Conservation (phyloP, 2,888 invertebrate genomes). For the Drosophila mercatorum region DNA sequence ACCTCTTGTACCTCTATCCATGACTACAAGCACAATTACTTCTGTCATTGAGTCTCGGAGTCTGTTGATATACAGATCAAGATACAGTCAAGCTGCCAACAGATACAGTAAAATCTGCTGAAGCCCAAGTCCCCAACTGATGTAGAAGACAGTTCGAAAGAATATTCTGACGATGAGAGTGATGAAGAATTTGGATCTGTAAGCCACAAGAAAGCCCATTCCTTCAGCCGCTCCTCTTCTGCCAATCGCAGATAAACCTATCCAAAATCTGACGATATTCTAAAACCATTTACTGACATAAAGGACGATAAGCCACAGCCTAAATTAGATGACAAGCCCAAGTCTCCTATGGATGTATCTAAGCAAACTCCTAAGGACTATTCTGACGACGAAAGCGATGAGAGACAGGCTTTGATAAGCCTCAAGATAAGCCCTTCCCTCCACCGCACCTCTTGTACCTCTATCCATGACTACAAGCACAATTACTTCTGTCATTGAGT, state of each 20-base stretch:
- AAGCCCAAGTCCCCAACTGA: neutral
- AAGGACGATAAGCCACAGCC: neutral
- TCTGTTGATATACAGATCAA: neutral
- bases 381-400: neutral
- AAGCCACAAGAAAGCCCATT: neutral
- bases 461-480: constrained; percentile 1
- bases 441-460: neutral
- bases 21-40: neutral
- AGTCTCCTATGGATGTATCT: neutral
- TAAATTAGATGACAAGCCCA: neutral
- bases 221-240: neutral
- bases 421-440: neutral
- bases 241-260: neutral
- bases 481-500: neutral
- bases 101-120: neutral
- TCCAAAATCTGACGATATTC: neutral
- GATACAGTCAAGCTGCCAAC: neutral
- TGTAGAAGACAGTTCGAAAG: neutral
- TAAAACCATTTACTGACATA: neutral
- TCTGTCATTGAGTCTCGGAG: neutral
- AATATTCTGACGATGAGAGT: constrained; percentile 1
- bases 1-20: neutral
- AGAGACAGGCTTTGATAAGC: neutral
- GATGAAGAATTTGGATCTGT: neutral
- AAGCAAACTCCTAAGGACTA: neutral